phyloP scores from a whole-genome alignment of 2,797 vertebrate genomes.

The Linurgus olivaceus region DNA sequence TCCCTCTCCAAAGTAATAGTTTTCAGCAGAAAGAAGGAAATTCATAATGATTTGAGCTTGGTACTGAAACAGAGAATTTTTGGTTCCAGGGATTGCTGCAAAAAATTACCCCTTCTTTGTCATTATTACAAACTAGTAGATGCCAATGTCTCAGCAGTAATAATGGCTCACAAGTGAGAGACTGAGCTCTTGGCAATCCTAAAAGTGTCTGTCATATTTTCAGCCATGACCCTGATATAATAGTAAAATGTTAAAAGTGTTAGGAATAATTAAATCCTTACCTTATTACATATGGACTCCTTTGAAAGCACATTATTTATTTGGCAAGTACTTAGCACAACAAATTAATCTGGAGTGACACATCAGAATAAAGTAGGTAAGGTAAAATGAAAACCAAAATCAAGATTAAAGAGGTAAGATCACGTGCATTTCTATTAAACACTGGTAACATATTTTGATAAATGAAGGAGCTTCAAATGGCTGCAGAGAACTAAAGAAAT shows the following conservation, averaged over 20 bases:
- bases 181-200: background rate
- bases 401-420: conserved; percentile 19
- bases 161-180: background rate
- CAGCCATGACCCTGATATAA: background rate
- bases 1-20: background rate
- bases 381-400: conserved; percentile 21
- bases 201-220: background rate
- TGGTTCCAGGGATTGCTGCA: background rate
- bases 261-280: conserved; percentile 58
- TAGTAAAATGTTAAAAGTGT: conserved; percentile 42
- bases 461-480: background rate
- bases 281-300: conserved; percentile 34
- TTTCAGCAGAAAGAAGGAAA: background rate
- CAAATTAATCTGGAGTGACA: conserved; percentile 58
- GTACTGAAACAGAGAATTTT: background rate
- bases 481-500: background rate
- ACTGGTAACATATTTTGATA: background rate
- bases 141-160: background rate
- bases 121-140: background rate
- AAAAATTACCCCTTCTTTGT: background rate
- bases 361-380: conserved; percentile 27
- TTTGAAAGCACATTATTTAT: conserved; percentile 65
- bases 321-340: conserved; percentile 60
- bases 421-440: background rate
- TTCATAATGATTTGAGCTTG: background rate